Conservation (phyloP, 2,888 invertebrate species). For the Athetis lepigone region DNA sequence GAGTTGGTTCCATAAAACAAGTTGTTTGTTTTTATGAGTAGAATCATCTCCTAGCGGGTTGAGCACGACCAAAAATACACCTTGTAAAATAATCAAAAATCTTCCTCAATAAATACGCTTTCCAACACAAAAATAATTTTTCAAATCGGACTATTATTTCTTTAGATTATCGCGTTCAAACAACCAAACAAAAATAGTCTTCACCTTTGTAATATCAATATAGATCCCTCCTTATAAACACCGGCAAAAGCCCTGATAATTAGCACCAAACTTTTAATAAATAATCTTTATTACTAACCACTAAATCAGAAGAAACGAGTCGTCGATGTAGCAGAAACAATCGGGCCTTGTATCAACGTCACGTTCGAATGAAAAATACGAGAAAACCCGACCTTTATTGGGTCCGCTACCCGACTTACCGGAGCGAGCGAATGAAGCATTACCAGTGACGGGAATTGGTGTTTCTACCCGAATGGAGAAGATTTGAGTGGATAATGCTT, state of each 20-base stretch:
- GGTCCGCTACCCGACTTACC: conserved; percentile 29
- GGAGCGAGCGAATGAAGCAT: conserved; percentile 38
- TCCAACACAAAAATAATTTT: too few species aligned
- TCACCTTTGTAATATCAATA: too few species aligned
- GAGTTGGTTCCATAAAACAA: too few species aligned
- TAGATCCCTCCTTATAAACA: too few species aligned
- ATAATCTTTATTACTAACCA: conserved; percentile 51
- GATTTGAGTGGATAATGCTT: conserved; percentile 33
- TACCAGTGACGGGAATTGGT: conserved; percentile 52
- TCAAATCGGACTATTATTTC: too few species aligned
- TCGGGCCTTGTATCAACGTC: conserved; percentile 43
- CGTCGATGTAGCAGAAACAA: conserved; percentile 41
- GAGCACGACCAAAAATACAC: too few species aligned
- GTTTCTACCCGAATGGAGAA: conserved; percentile 36
- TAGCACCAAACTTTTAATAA: conserved; percentile 44
- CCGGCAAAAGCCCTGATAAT: conserved; percentile 16
- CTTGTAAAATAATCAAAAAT: too few species aligned
- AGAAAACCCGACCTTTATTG: conserved; percentile 47
- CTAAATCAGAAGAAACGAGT: conserved; percentile 51
- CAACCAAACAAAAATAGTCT: too few species aligned
- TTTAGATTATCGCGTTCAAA: too few species aligned
- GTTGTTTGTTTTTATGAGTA: too few species aligned
- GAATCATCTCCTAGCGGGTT: too few species aligned
- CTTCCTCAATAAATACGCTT: too few species aligned
- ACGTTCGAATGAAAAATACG: conserved; percentile 63